These are phyloP conservation scores for Tricholaema leucomelas DNA, from an alignment of 2,113 vertebrate genomes.

Conservation along the genomic window DNA sequence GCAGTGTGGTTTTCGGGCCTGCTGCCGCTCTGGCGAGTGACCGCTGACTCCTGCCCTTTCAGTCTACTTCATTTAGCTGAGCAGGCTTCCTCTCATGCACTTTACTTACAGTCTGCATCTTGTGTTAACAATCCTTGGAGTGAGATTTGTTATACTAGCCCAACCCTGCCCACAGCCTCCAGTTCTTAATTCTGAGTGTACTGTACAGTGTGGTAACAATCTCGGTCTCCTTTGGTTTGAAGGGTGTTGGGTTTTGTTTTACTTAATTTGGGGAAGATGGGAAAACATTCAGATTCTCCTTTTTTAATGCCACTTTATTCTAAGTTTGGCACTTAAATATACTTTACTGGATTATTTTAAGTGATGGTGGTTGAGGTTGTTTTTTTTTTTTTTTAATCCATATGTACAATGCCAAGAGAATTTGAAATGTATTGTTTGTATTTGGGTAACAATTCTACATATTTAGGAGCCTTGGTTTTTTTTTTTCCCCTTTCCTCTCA, in stretches of 20 bases:
- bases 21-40: constrained; percentile 98
- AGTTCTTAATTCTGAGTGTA: constrained; percentile 67
- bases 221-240: constrained; percentile 66
- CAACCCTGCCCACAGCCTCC: constrained; percentile 57
- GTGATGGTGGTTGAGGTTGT: constrained; percentile 12
- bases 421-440: constrained; percentile 41
- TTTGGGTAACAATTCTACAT: constrained; percentile 39
- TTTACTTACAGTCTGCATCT: constrained; percentile 84
- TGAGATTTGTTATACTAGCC: constrained; percentile 70
- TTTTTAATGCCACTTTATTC: constrained; percentile 62
- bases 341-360: constrained; percentile 67
- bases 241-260: constrained; percentile 64
- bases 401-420: constrained; percentile 61
- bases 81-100: constrained; percentile 89
- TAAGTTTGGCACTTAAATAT: constrained; percentile 68
- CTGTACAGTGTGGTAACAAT: constrained; percentile 72
- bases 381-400: background rate
- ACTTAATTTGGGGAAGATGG: constrained; percentile 59
- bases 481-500: background rate
- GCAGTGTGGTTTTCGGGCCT: constrained; percentile 98
- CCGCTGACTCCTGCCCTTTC: constrained; percentile 68
- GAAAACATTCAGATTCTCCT: constrained; percentile 30
- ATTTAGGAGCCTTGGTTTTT: constrained; percentile 52
- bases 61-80: constrained; percentile 77
- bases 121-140: constrained; percentile 76